Evolutionary conservation across 2,888 invertebrate genomes (phyloP), one percentile per base, ranked within the genome.

Genomic region (Ophioninae sp.): DNA sequence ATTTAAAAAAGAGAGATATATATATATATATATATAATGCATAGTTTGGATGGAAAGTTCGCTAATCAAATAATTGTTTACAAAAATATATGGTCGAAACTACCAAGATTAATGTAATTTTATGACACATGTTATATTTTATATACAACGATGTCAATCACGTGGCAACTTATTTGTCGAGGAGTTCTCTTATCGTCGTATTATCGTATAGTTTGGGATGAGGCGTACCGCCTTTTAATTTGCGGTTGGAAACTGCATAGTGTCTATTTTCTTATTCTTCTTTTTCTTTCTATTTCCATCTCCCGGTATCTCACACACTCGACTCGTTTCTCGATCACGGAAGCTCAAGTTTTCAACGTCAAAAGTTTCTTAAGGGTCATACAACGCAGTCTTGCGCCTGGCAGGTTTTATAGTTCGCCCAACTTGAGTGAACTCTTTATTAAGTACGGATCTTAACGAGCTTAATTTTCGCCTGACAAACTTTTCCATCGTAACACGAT

Each of bases 361-460:
- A 37, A 65, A 65, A 74, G 56, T 74, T 74, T 65, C 37, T 59
- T 64, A 74, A 65, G 64, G 74, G 64, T 44, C 74, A 30, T 74
- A 74, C 56, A 64, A 65, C n/a, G 50, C 13, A 62, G 73, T 44
- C 44, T 64, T 37, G 37, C 37, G 37, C 37, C 37, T 65, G 37
- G 64, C 74, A 74, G 64, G 30, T 74, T 74, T 10, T 37, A 74
- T 30, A 64, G 50, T 56, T 74, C n/a, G 13, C 41, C n/a, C 37
- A 65, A 75, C 74, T 65, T 7, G 10, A 13, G 0, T 50, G 23
- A 44, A 56, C 56, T 65, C 37, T 37, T 37, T 23, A 56, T 13
- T 2, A 17, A 65, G 59, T 37, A 39, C 39, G 8, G n/a, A 75
- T 13, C 20, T 64, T 13, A 65, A 64, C 65, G 37, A 30, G 65